Conservation (phyloP, 2,888 invertebrate species). For the Chloroclystis v-ata region DNA sequence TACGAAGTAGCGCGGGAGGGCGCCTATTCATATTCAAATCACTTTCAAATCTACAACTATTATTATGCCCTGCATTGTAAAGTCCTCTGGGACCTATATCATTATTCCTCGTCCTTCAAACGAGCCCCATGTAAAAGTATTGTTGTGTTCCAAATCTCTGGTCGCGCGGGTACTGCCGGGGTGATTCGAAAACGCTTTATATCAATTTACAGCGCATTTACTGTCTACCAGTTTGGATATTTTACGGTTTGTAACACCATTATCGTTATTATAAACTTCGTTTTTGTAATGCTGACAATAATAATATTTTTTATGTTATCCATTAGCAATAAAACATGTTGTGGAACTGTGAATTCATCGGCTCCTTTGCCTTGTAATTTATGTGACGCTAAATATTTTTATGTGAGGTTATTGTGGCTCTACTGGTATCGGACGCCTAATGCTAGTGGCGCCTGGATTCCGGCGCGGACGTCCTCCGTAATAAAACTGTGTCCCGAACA, state of each 20-base stretch:
- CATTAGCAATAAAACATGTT: conserved; percentile 69
- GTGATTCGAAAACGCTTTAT: conserved; percentile 66
- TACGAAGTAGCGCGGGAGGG: conserved; percentile 71
- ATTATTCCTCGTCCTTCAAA: conserved; percentile 72
- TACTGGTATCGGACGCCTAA: conserved; percentile 70
- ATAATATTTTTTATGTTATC: conserved; percentile 39
- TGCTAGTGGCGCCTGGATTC: conserved; percentile 70
- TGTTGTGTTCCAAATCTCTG: conserved; percentile 51
- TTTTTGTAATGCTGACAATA: conserved; percentile 37
- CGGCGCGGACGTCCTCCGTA: conserved; percentile 60
- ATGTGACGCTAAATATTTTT: conserved; percentile 72
- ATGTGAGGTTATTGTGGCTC: conserved; percentile 70
- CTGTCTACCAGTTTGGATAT: conserved; percentile 50
- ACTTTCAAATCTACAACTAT: conserved; percentile 77
- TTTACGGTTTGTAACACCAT: conserved; percentile 52
- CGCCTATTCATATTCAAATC: conserved; percentile 75
- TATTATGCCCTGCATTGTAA: conserved; percentile 73
- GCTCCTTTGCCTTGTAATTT: conserved; percentile 70
- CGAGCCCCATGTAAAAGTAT: conserved; percentile 64
- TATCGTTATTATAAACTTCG: conserved; percentile 41
- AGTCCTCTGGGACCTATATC: conserved; percentile 73
- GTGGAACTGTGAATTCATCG: conserved; percentile 66
- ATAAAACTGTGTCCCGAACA: conserved; percentile 69
- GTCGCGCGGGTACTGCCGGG: conserved; percentile 50
- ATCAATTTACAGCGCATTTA: conserved; percentile 66